Evolutionary conservation across 2,113 vertebrate genomes (phyloP).

Genomic region (Podarcis cretensis): DNA sequence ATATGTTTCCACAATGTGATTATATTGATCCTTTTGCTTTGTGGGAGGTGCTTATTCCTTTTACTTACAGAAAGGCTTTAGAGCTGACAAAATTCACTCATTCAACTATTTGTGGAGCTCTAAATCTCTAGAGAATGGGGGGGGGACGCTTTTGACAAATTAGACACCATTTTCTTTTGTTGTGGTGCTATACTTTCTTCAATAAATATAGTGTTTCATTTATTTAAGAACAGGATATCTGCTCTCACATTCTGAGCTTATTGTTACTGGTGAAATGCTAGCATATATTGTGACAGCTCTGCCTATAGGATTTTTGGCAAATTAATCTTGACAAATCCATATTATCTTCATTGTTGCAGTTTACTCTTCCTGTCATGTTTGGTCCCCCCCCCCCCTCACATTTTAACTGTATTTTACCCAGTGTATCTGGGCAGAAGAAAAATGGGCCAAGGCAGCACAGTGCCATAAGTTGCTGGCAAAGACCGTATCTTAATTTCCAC

Average conservation of each 20-base stretch:
- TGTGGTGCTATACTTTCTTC: constrained; percentile 55
- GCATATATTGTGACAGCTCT: constrained; percentile 30
- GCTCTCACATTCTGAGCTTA: constrained; percentile 24
- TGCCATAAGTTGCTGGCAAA: neutral
- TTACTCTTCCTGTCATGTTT: constrained; percentile 8
- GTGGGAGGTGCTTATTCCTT: constrained; percentile 17
- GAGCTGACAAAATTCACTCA: constrained; percentile 54
- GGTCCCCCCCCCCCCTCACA: neutral
- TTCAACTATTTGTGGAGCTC: constrained; percentile 49
- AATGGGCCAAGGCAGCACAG: neutral
- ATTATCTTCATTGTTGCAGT: neutral
- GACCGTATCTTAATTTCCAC: neutral
- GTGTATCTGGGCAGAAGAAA: neutral
- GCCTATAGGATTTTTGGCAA: constrained; percentile 26
- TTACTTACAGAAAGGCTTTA: constrained; percentile 45
- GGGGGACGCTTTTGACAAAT: constrained; percentile 51
- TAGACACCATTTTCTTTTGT: constrained; percentile 61
- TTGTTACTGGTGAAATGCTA: constrained; percentile 24
- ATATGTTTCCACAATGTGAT: neutral
- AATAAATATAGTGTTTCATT: constrained; percentile 35
- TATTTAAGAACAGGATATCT: constrained; percentile 39
- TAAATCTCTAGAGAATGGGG: constrained; percentile 36
- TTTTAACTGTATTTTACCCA: neutral
- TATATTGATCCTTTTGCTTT: constrained; percentile 23
- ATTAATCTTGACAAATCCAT: constrained; percentile 28